These are phyloP conservation scores for Neodiprion virginianus DNA, from an alignment of 1,140 invertebrate species.

Conservation along the genomic window DNA sequence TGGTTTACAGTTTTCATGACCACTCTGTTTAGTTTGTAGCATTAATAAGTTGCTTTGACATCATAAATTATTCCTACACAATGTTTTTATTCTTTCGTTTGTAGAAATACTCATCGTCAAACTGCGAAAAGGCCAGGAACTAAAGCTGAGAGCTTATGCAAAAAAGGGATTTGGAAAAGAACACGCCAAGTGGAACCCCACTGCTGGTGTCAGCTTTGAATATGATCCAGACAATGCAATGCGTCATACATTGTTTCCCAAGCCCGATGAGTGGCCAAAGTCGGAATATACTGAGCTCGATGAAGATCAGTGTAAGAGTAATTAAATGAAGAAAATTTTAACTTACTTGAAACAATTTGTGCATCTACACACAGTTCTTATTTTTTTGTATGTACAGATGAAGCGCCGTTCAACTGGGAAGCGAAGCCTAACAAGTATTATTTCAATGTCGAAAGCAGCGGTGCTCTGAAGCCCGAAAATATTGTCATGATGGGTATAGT, in stretches of 20 bases:
- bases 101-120: slow-evolving; percentile 96
- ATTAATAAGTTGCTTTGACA: neutral
- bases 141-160: slow-evolving; percentile 95
- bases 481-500: slow-evolving; percentile 95
- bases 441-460: slow-evolving; percentile 95
- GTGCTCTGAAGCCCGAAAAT: slow-evolving; percentile 94
- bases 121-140: slow-evolving; percentile 95
- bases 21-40: neutral
- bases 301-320: slow-evolving; percentile 84
- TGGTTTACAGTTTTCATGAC: neutral
- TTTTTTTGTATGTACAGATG: slow-evolving; percentile 66
- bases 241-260: slow-evolving; percentile 95
- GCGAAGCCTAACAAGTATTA: slow-evolving; percentile 97
- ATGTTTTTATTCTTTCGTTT: neutral
- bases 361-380: slow-evolving; percentile 19
- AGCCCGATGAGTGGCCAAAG: slow-evolving; percentile 99
- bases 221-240: slow-evolving; percentile 99
- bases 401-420: slow-evolving; percentile 92
- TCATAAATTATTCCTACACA: neutral
- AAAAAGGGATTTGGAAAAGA: slow-evolving; percentile 98
- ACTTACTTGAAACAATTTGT: slow-evolving; percentile 5
- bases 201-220: slow-evolving; percentile 96
- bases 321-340: slow-evolving; percentile 20
- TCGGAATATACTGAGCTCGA: slow-evolving; percentile 95
- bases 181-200: slow-evolving; percentile 99